Evolutionary conservation across 2,888 invertebrate species (phyloP).

Genomic region (Toxonevra muliebris): DNA sequence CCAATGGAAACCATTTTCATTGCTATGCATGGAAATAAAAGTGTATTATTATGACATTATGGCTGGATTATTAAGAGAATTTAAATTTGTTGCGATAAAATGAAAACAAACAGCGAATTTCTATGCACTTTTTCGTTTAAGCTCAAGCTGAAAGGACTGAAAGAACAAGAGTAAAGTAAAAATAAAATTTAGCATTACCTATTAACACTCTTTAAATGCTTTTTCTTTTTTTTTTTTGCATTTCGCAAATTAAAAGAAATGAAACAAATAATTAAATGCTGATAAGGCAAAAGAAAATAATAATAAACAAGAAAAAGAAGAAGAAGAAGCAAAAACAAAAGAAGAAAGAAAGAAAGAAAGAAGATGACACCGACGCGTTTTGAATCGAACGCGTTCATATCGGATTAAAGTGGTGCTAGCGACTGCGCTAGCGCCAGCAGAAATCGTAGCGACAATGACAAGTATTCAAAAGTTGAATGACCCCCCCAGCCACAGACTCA

Average conservation of each 20-base stretch:
- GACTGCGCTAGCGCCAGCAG: background rate
- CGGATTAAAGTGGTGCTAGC: background rate
- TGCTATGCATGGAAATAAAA: too few species aligned
- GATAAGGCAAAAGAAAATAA: background rate
- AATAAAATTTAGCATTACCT: conserved; percentile 3
- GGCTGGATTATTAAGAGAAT: too few species aligned
- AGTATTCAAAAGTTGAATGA: background rate
- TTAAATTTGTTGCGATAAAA: too few species aligned
- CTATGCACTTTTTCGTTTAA: too few species aligned
- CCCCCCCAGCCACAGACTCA: background rate
- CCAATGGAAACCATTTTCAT: too few species aligned
- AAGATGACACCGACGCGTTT: conserved; percentile 16
- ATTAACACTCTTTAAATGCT: conserved; percentile 16
- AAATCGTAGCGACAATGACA: background rate
- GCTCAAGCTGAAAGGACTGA: too few species aligned
- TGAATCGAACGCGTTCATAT: conserved; percentile 10
- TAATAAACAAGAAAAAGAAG: background rate
- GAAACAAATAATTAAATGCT: background rate
- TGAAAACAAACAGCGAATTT: too few species aligned
- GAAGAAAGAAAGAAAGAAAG: background rate
- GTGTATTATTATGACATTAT: too few species aligned
- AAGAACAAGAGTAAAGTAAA: background rate
- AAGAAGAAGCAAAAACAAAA: background rate
- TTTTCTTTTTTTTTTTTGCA: conserved; percentile 13
- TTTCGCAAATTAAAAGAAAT: conserved; percentile 8